phyloP scores from a whole-genome alignment of 2,888 invertebrate species.

The Hemicrepidius hirtus region DNA sequence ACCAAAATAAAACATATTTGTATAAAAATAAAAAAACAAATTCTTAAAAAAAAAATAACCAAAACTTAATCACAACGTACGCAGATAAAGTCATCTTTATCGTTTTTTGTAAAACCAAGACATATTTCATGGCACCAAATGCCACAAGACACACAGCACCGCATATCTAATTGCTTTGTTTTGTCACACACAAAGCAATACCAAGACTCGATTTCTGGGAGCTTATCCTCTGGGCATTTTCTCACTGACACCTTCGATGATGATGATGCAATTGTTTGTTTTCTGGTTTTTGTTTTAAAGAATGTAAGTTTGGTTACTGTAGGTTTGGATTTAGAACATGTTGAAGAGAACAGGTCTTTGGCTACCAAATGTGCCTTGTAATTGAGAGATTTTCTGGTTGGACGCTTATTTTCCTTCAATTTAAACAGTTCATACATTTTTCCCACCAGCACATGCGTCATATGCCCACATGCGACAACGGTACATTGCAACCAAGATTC shows the following conservation, averaged over 20 bases:
- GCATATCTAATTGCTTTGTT: neutral
- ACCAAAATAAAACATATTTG: neutral
- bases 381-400: too few species aligned
- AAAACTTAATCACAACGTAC: neutral
- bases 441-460: neutral
- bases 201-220: too few species aligned
- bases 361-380: too few species aligned
- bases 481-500: neutral
- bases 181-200: neutral
- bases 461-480: neutral
- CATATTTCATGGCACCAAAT: neutral
- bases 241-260: too few species aligned
- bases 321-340: too few species aligned
- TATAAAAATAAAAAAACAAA: neutral
- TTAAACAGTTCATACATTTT: too few species aligned
- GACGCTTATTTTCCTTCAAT: too few species aligned
- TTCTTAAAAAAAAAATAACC: neutral
- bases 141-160: neutral
- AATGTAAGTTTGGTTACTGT: too few species aligned
- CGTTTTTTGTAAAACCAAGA: neutral
- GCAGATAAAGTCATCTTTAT: neutral
- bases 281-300: too few species aligned
- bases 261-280: too few species aligned
- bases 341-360: too few species aligned
- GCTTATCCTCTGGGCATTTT: too few species aligned